Conservation (phyloP, 2,113 vertebrate species). For the Callopanchax toddi region DNA sequence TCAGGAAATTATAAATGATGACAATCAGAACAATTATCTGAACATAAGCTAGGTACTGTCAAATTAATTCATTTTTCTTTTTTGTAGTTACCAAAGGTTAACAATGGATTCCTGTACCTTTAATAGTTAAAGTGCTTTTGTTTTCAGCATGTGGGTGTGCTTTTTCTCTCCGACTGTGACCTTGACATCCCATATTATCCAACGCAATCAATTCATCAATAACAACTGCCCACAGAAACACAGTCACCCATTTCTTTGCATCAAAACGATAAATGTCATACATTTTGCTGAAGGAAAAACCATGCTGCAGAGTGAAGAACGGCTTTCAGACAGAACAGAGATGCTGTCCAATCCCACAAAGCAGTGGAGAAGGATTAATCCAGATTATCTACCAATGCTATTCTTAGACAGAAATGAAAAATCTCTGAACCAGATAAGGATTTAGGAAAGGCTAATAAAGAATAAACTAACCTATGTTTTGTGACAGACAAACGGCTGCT, state of each 20-base stretch:
- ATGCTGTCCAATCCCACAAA: constrained; percentile 43
- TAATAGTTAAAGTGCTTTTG: background rate
- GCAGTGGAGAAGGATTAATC: constrained; percentile 57
- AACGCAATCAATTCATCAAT: constrained; percentile 22
- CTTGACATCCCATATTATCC: constrained; percentile 39
- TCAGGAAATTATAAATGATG: too few relatives aligned
- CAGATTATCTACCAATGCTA: constrained; percentile 68
- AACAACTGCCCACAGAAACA: constrained; percentile 45
- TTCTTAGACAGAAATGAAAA: constrained; percentile 63
- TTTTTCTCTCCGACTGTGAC: constrained; percentile 39
- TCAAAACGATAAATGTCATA: too few relatives aligned
- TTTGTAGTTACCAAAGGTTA: too few relatives aligned
- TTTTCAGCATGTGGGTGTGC: constrained; percentile 10
- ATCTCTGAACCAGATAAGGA: constrained; percentile 37
- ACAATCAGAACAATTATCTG: too few relatives aligned
- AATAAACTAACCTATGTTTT: background rate
- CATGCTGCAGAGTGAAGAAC: constrained; percentile 17
- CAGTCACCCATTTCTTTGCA: constrained; percentile 24
- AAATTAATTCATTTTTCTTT: too few relatives aligned
- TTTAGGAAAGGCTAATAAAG: constrained; percentile 32
- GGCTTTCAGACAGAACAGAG: constrained; percentile 13
- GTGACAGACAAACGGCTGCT: background rate
- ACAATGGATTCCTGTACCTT: background rate
- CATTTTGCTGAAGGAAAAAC: too few relatives aligned
- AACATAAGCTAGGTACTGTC: too few relatives aligned